phyloP scores from a whole-genome alignment of 53 echinoderm and acorn worm genomes.

The Paracentrotus lividus region DNA sequence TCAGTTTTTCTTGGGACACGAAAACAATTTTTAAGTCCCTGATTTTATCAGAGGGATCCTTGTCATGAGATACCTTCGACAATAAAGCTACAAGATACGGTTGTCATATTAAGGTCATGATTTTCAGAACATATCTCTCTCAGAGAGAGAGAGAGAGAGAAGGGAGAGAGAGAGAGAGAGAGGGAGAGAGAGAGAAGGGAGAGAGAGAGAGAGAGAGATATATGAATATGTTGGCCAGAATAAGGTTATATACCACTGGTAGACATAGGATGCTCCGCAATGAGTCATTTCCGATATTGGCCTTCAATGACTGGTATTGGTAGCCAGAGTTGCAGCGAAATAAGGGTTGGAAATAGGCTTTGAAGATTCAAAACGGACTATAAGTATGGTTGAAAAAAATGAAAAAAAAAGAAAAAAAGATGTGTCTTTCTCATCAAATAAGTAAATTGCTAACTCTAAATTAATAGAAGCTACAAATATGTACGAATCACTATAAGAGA shows the following conservation, averaged over 20 bases:
- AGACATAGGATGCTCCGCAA: constrained; percentile 14
- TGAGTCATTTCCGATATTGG: constrained; percentile 1
- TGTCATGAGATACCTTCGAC: too few species aligned
- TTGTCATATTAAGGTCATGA: too few species aligned
- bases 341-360: neutral
- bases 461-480: too few species aligned
- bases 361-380: too few species aligned
- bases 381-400: too few species aligned
- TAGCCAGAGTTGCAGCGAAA: neutral
- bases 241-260: neutral
- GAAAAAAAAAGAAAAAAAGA: too few species aligned
- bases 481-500: neutral
- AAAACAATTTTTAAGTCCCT: too few species aligned
- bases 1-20: too few species aligned
- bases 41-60: too few species aligned
- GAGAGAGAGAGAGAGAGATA: constrained; percentile 3
- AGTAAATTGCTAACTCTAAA: neutral
- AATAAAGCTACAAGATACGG: too few species aligned
- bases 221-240: neutral
- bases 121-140: too few species aligned
- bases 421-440: too few species aligned
- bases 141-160: neutral
- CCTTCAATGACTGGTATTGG: neutral
- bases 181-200: neutral
- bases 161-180: neutral